phyloP scores from a whole-genome alignment of 2,888 invertebrate genomes.

The Cantharis flavilabris region DNA sequence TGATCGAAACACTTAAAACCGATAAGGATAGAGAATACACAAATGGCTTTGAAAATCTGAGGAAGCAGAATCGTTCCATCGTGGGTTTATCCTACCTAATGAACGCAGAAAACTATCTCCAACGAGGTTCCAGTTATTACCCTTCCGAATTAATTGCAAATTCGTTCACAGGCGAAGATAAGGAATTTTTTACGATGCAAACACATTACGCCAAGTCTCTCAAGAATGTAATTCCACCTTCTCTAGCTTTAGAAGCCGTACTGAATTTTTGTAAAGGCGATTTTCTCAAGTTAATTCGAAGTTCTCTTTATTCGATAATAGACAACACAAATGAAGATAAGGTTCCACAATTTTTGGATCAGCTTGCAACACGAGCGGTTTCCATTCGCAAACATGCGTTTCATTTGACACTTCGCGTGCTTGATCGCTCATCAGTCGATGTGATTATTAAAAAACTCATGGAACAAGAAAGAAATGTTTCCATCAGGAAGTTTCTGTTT shows the following conservation, averaged over 20 bases:
- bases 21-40: not conserved
- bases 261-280: conserved; percentile 7
- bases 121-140: not conserved
- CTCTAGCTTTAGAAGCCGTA: conserved; percentile 3
- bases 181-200: not conserved
- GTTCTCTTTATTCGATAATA: conserved; percentile 12
- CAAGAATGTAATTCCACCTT: conserved; percentile 11
- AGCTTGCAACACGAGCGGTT: conserved; percentile 1
- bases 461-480: not conserved
- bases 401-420: not conserved
- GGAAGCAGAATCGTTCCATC: not conserved
- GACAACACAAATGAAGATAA: conserved; percentile 9
- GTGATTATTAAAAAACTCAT: not conserved
- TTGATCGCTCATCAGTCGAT: not conserved
- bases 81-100: not conserved
- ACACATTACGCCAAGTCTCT: not conserved
- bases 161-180: not conserved
- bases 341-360: conserved; percentile 3
- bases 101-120: not conserved
- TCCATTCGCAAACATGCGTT: conserved; percentile 18
- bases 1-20: not conserved
- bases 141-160: not conserved
- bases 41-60: not conserved
- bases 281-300: conserved; percentile 12
- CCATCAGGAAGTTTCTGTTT: conserved; percentile 7